Conservation (phyloP, 2,888 invertebrate genomes). For the Troilus luridus region DNA sequence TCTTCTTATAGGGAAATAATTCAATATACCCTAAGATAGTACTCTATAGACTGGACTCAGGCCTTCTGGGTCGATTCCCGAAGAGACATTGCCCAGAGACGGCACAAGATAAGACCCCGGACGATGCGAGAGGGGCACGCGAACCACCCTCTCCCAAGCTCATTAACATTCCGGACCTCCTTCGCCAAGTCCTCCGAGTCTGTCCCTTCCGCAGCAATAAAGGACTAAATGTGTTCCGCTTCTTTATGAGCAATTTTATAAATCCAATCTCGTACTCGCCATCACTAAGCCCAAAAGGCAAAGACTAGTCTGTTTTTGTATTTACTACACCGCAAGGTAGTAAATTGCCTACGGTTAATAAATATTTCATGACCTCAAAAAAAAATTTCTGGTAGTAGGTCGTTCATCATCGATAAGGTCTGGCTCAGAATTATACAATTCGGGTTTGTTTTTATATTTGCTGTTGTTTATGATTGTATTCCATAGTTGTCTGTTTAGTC, state of each 20-base stretch:
- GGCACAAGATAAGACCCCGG: background rate
- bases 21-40: background rate
- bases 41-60: background rate
- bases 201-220: background rate
- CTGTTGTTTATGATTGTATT: no score
- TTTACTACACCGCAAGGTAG: background rate
- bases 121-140: background rate
- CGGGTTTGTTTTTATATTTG: no score
- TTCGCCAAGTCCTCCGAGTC: background rate
- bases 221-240: background rate
- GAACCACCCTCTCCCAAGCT: background rate
- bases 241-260: constrained; percentile 14
- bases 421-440: no score
- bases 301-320: background rate
- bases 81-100: background rate
- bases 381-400: no score
- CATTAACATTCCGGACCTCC: constrained; percentile 5
- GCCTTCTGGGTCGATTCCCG: background rate
- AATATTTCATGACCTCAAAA: background rate
- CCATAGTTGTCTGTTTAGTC: no score
- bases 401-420: no score
- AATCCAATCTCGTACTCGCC: constrained; percentile 10
- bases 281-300: background rate
- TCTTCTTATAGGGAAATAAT: background rate
- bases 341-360: background rate